Conservation (phyloP, 2,113 vertebrate species). For the Hypanus sabinus region DNA sequence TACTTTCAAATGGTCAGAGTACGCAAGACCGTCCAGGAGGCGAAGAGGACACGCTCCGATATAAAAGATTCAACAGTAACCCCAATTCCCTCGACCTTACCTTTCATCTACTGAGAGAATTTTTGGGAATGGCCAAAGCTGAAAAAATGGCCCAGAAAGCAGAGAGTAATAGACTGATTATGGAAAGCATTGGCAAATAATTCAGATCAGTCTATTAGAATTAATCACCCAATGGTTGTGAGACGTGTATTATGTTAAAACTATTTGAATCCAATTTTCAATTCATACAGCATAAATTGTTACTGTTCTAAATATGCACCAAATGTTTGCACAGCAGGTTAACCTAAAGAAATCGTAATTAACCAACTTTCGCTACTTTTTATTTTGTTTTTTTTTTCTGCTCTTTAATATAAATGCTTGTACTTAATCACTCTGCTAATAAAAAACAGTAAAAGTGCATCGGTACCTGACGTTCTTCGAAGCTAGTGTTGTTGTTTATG, state of each 20-base stretch:
- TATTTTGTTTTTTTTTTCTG: neutral
- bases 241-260: neutral
- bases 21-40: neutral
- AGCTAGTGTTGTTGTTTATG: neutral
- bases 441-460: slow-evolving; percentile 6
- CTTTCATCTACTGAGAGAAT: slow-evolving; percentile 55
- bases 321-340: neutral
- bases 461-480: neutral
- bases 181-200: slow-evolving; percentile 57
- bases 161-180: slow-evolving; percentile 52
- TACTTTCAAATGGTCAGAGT: slow-evolving; percentile 28
- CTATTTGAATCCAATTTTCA: neutral
- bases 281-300: neutral
- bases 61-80: slow-evolving; percentile 44
- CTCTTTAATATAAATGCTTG: neutral
- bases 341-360: neutral
- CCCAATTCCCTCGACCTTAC: slow-evolving; percentile 57
- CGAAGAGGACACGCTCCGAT: slow-evolving; percentile 8
- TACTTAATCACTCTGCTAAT: neutral
- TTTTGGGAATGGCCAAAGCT: slow-evolving; percentile 54
- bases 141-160: slow-evolving; percentile 57
- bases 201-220: neutral
- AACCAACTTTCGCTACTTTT: neutral
- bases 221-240: neutral
- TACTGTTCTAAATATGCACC: neutral